A percentile compares a stretch with the other conserved stretches of the same genome.
These are phyloP conservation scores for Trogon melanurus DNA, from an alignment of 2,113 vertebrate genomes.

Conservation along the genomic window DNA sequence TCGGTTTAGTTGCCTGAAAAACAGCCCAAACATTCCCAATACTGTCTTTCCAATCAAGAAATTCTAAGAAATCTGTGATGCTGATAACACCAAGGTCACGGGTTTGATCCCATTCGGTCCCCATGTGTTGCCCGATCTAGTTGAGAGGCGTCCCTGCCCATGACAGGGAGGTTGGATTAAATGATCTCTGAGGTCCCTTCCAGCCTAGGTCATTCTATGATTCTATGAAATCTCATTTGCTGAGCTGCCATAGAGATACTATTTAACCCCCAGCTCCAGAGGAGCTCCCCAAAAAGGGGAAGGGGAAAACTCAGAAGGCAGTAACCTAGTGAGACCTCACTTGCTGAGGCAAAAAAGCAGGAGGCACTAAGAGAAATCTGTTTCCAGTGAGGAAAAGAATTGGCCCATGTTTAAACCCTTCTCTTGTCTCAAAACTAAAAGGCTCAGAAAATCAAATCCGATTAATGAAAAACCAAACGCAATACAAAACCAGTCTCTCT, in stretches of 20 bases:
- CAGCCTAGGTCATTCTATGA: not conserved
- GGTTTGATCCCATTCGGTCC: too few relatives aligned
- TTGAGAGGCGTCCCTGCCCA: too few relatives aligned
- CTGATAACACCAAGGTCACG: too few relatives aligned
- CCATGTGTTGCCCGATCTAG: too few relatives aligned
- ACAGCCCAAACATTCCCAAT: not conserved
- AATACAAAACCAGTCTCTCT: not conserved
- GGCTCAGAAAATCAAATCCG: not conserved
- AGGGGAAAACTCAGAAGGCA: not conserved
- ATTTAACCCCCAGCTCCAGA: not conserved
- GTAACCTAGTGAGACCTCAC: not conserved
- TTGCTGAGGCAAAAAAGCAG: not conserved
- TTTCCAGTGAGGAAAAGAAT: not conserved
- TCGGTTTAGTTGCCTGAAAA: not conserved
- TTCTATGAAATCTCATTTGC: not conserved
- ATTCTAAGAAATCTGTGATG: not conserved
- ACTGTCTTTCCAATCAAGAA: not conserved
- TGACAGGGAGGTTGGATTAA: too few relatives aligned
- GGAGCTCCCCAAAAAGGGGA: not conserved
- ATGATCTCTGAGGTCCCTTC: too few relatives aligned
- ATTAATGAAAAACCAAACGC: not conserved
- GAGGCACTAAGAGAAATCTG: not conserved
- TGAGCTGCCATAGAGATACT: not conserved
- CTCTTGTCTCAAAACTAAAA: not conserved
- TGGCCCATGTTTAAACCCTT: not conserved